phyloP scores from a whole-genome alignment of 2,113 vertebrate species.

The Nycticebus coucang region DNA sequence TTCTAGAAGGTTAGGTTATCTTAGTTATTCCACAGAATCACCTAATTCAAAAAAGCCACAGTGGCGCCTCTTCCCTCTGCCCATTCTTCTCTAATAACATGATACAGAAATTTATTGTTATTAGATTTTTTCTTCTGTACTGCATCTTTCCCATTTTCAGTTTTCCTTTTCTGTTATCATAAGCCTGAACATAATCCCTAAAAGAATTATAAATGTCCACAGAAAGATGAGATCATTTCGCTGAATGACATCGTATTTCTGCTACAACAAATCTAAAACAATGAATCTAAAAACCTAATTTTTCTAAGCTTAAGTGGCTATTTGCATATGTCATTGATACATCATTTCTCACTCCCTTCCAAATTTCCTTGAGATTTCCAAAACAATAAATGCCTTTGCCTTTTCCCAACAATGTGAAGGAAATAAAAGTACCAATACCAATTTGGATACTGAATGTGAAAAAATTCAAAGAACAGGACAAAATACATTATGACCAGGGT shows the following conservation, averaged over 20 bases:
- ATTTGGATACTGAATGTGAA: neutral
- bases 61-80: neutral
- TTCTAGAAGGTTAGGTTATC: fast-evolving
- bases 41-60: neutral
- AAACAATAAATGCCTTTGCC: neutral
- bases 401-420: neutral
- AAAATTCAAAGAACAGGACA: neutral
- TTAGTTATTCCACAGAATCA: neutral
- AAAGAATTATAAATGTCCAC: neutral
- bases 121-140: neutral
- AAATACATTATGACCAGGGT: neutral
- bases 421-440: neutral
- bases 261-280: neutral
- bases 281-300: neutral
- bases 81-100: neutral
- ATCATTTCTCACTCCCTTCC: neutral
- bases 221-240: neutral
- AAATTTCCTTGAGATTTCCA: neutral
- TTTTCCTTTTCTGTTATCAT: neutral
- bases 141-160: neutral
- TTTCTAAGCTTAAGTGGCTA: neutral
- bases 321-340: neutral
- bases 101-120: neutral
- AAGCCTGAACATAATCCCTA: neutral
- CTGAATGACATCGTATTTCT: neutral